Evolutionary conservation across 2,113 vertebrate genomes (phyloP).

Genomic region (Seriola aureovittata): DNA sequence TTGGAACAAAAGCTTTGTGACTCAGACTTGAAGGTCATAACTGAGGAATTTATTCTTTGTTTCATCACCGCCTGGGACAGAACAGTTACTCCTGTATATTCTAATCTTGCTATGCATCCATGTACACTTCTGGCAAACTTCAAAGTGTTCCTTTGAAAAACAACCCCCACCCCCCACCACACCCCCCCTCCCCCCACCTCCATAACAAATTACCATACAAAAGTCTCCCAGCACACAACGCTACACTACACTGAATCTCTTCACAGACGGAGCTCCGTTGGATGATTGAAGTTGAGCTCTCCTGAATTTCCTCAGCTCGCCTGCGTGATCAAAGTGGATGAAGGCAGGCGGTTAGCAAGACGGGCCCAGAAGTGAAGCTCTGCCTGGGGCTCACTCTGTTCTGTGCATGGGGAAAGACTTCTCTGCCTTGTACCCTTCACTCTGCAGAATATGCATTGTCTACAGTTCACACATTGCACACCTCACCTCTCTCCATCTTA

Average conservation of each 20-base stretch:
- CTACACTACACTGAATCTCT: slow-evolving; percentile 59
- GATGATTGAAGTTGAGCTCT: slow-evolving; percentile 76
- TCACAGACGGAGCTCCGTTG: slow-evolving; percentile 56
- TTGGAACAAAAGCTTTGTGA: slow-evolving; percentile 54
- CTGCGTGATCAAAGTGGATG: slow-evolving; percentile 77
- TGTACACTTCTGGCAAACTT: slow-evolving; percentile 60
- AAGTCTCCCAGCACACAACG: slow-evolving; percentile 66
- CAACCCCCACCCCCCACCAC: background rate
- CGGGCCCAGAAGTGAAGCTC: slow-evolving; percentile 62
- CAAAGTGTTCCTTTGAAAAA: slow-evolving; percentile 71
- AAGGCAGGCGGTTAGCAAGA: slow-evolving; percentile 68
- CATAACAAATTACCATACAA: slow-evolving; percentile 78
- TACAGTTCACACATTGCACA: background rate
- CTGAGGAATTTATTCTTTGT: slow-evolving; percentile 53
- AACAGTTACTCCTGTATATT: slow-evolving; percentile 66
- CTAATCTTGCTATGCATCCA: slow-evolving; percentile 64
- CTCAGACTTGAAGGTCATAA: slow-evolving; percentile 68
- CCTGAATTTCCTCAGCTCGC: slow-evolving; percentile 65
- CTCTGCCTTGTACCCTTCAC: slow-evolving; percentile 27
- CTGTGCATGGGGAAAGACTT: slow-evolving; percentile 45
- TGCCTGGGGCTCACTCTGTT: slow-evolving; percentile 57
- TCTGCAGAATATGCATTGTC: slow-evolving; percentile 37
- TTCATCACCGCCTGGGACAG: slow-evolving; percentile 63
- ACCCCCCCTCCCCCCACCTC: slow-evolving; percentile 23
- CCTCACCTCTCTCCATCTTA: background rate